Conservation (phyloP, 2,888 invertebrate species). For the Himalopsyche japonica region DNA sequence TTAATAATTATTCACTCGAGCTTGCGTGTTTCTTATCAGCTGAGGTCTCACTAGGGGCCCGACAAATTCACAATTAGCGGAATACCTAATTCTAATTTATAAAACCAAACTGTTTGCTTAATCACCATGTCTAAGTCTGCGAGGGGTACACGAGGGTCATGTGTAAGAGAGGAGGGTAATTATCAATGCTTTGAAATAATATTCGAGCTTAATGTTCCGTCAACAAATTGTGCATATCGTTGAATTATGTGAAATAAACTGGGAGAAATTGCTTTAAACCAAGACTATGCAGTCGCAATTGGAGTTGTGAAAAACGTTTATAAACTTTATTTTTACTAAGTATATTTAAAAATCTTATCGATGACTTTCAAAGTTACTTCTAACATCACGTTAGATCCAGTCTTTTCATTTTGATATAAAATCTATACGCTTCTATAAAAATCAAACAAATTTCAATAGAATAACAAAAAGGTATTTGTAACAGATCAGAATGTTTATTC, state of each 20-base stretch:
- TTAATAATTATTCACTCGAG: constrained; percentile 7
- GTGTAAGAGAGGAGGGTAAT: background rate
- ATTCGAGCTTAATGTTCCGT: background rate
- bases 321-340: too few relatives aligned
- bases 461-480: too few relatives aligned
- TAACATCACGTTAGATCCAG: too few relatives aligned
- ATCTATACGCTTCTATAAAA: too few relatives aligned
- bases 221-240: background rate
- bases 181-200: background rate
- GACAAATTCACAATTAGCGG: constrained; percentile 24
- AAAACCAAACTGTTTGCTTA: background rate
- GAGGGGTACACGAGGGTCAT: background rate
- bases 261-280: background rate
- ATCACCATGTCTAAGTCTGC: background rate
- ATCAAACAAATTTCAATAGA: too few relatives aligned
- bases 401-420: too few relatives aligned
- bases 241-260: background rate
- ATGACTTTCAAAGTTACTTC: too few relatives aligned
- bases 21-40: constrained; percentile 21
- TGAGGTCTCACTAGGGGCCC: background rate
- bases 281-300: too few relatives aligned
- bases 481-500: too few relatives aligned
- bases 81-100: constrained; percentile 4
- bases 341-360: too few relatives aligned
- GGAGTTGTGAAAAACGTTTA: too few relatives aligned